Percentiles rank a stretch among this genome's conserved stretches.
These are phyloP conservation scores for Urosaurus nigricauda DNA, from an alignment of 2,797 vertebrate genomes.

Conservation along the genomic window DNA sequence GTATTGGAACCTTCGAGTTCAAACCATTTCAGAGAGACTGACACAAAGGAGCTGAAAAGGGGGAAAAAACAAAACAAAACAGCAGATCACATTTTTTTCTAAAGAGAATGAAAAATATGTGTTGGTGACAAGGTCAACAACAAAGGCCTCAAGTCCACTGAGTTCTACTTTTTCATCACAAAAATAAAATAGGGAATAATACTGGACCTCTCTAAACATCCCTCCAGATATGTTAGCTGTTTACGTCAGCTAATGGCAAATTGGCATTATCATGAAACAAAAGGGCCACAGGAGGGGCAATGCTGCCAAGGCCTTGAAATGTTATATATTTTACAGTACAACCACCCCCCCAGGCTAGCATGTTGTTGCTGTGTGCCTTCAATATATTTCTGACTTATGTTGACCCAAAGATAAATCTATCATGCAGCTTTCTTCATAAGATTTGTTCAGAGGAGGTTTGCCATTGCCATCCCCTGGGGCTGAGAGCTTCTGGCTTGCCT, in stretches of 20 bases:
- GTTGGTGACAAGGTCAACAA: slow-evolving; percentile 4
- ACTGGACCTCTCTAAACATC: background rate
- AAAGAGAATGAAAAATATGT: slow-evolving; percentile 3
- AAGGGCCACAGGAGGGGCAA: no score
- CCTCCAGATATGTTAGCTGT: background rate
- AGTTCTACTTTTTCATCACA: background rate
- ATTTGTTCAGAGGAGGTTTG: no score
- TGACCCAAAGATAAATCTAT: no score
- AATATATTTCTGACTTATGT: no score
- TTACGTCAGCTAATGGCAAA: background rate
- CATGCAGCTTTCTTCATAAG: no score
- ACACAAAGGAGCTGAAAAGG: background rate
- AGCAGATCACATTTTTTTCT: slow-evolving; percentile 6
- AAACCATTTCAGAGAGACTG: slow-evolving; percentile 15
- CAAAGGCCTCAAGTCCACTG: background rate
- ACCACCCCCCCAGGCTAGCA: no score
- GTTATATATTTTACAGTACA: no score
- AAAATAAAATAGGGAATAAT: background rate
- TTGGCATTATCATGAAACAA: no score
- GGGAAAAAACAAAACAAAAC: background rate
- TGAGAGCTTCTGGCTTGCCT: no score
- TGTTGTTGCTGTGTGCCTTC: no score
- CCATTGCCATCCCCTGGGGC: no score
- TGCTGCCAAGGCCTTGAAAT: no score
- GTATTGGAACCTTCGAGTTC: slow-evolving; percentile 2